Base-by-base conservation (phyloP, 2,888 invertebrate species). In the Cephus sareptanus region DNA sequence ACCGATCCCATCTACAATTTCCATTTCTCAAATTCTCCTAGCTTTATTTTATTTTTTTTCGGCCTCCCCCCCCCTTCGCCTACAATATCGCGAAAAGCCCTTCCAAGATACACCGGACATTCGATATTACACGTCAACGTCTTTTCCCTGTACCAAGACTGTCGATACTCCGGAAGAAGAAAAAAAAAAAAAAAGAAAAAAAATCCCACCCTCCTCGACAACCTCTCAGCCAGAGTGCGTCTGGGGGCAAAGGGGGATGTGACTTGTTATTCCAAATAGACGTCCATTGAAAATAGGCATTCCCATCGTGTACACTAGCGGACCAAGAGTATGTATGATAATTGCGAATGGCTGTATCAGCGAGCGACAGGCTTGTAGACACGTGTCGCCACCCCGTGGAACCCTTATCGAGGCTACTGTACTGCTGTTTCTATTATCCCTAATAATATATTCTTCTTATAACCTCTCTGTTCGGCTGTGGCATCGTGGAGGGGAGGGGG, bases 361-460 rank as follows among this genome's bases (percentile, higher is more conserved):
- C 87, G 86, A 84, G 83, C 86, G 84, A 83, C 89, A 88, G 87
- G 83, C 86, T 82, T 77, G 76, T 80, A 80, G 87, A 89, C 88
- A 87, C 88, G 88, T 87, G 88, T 86, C 88, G 75, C 69, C 71
- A 56, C 76, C 88, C 84, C 86, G 87, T 86, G 88, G 82, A 79
- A 81, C 87, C 84, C 87, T 89, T 88, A 89, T 89, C 88, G 82
- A 79, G 82, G 83, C 84, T 85, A 81, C 84, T 78, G 68, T 73
- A 76, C 68, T 68, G 79, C 84, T 84, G 86, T 89, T 88, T 90
- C 89, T 89, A 90, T 91, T 89, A 90, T 88, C 87, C 89, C 85
- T 88, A 89, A 90, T 91, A 90, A 91, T 91, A 90, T 90, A 91
- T 90, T 89, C 88, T 88, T 88, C 88, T 87, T 89, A 88, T 88